Evolutionary conservation across 2,797 vertebrate species (phyloP).

Genomic region (Momotus momota): DNA sequence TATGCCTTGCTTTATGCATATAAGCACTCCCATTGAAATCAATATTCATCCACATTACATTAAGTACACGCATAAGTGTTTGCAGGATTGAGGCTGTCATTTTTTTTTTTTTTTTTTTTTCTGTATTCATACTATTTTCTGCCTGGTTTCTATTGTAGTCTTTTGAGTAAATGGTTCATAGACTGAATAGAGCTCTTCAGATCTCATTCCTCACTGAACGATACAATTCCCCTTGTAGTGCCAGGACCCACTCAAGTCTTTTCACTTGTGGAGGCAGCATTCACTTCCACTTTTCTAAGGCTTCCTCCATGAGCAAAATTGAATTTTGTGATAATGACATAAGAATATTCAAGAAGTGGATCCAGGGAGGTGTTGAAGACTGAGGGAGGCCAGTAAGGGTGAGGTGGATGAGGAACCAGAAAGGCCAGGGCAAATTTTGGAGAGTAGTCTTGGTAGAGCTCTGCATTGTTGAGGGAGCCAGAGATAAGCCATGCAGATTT

Average conservation of each 20-base stretch:
- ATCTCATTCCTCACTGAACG: slow-evolving; percentile 41
- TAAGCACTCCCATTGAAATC: slow-evolving; percentile 55
- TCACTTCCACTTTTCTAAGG: background rate
- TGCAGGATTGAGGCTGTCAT: slow-evolving; percentile 4
- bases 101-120: background rate
- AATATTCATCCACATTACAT: slow-evolving; percentile 58
- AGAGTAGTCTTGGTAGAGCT: background rate
- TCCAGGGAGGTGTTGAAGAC: background rate
- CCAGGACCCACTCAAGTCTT: slow-evolving; percentile 40
- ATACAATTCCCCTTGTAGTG: slow-evolving; percentile 19
- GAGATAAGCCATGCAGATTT: background rate
- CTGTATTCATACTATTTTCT: slow-evolving; percentile 41
- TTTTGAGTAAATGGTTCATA: slow-evolving; percentile 45
- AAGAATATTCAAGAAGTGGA: background rate
- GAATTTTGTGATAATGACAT: background rate
- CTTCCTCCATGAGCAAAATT: background rate
- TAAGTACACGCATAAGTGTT: slow-evolving; percentile 41
- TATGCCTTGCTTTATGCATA: slow-evolving; percentile 56
- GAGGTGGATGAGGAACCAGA: background rate
- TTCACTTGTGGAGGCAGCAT: slow-evolving; percentile 10
- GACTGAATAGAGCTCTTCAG: slow-evolving; percentile 47
- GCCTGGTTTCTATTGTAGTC: slow-evolving; percentile 30
- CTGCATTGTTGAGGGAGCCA: background rate
- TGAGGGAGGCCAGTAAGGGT: background rate
- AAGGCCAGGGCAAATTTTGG: background rate